phyloP scores from a whole-genome alignment of 2,113 vertebrate species.

The Gadus chalcogrammus region DNA sequence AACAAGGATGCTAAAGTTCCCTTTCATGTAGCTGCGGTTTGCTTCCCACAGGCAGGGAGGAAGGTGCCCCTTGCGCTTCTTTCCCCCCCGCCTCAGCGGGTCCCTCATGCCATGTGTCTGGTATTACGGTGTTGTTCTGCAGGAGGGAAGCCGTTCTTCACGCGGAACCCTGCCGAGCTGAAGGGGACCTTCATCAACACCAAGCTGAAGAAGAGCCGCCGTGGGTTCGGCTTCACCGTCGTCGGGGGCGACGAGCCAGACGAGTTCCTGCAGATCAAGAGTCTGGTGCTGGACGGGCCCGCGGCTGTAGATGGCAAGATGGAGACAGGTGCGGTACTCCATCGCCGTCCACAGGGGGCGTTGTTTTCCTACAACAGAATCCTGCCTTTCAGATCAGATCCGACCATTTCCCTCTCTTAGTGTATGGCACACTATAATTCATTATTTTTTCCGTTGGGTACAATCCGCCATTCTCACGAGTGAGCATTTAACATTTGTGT shows the following conservation, averaged over 20 bases:
- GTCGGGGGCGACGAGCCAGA: conserved; percentile 96
- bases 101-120: too few species aligned
- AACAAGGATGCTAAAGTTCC: too few species aligned
- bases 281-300: conserved; percentile 93
- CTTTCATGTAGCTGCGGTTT: too few species aligned
- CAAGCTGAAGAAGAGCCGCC: conserved; percentile 92
- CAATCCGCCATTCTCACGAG: neutral
- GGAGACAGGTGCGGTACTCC: conserved; percentile 88
- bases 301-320: conserved; percentile 96
- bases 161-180: conserved; percentile 93
- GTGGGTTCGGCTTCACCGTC: conserved; percentile 96
- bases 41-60: too few species aligned
- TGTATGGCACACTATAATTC: neutral
- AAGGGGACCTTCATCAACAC: conserved; percentile 98
- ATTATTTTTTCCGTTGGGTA: neutral
- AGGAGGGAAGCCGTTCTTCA: conserved; percentile 97
- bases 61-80: too few species aligned
- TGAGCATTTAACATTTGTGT: neutral
- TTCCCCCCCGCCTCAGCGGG: too few species aligned
- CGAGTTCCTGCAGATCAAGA: conserved; percentile 98
- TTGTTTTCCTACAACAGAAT: conserved; percentile 38
- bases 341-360: conserved; percentile 41
- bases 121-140: neutral
- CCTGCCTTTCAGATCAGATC: too few species aligned
- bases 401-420: too few species aligned